phyloP scores from a whole-genome alignment of 2,888 invertebrate species.

The Drosophila histrio region DNA sequence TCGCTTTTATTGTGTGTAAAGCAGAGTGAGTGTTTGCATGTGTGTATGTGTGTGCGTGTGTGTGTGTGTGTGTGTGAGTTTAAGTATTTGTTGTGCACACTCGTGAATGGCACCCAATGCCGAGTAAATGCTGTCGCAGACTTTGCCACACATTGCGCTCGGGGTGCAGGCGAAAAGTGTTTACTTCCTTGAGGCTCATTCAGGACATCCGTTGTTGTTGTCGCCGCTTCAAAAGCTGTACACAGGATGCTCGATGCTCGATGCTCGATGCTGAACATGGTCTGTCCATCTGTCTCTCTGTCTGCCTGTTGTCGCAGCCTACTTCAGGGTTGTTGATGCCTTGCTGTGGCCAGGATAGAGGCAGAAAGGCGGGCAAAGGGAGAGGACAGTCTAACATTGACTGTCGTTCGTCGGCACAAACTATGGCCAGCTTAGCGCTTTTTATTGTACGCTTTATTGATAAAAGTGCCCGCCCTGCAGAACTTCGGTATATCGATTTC shows the following conservation, averaged over 20 bases:
- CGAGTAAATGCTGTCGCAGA: conserved; percentile 38
- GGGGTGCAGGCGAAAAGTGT: conserved; percentile 61
- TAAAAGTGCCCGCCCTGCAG: conserved; percentile 43
- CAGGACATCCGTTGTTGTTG: conserved; percentile 65
- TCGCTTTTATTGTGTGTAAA: conserved; percentile 2
- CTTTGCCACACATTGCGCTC: conserved; percentile 45
- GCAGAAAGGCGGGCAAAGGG: conserved; percentile 14
- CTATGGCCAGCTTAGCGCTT: conserved; percentile 45
- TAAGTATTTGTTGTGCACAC: conserved; percentile 44
- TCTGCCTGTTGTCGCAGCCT: conserved; percentile 30
- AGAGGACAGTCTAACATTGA: conserved; percentile 30
- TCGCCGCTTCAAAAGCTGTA: conserved; percentile 31
- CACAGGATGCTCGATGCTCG: conserved; percentile 38
- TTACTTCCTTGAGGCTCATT: conserved; percentile 74
- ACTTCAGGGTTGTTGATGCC: conserved; percentile 40
- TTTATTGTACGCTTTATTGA: conserved; percentile 59
- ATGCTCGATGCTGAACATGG: conserved; percentile 18
- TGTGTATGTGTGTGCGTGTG: neutral
- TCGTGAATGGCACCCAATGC: conserved; percentile 41
- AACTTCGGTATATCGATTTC: conserved; percentile 75
- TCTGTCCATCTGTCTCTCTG: conserved; percentile 1
- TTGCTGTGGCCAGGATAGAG: conserved; percentile 6
- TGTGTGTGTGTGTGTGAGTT: conserved; percentile 14
- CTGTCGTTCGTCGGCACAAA: conserved; percentile 4
- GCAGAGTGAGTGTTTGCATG: neutral